Percentiles rank a stretch among this genome's conserved stretches.
These are phyloP conservation scores for Phyllostomus hastatus DNA, from an alignment of 2,113 vertebrate genomes.

Conservation along the genomic window DNA sequence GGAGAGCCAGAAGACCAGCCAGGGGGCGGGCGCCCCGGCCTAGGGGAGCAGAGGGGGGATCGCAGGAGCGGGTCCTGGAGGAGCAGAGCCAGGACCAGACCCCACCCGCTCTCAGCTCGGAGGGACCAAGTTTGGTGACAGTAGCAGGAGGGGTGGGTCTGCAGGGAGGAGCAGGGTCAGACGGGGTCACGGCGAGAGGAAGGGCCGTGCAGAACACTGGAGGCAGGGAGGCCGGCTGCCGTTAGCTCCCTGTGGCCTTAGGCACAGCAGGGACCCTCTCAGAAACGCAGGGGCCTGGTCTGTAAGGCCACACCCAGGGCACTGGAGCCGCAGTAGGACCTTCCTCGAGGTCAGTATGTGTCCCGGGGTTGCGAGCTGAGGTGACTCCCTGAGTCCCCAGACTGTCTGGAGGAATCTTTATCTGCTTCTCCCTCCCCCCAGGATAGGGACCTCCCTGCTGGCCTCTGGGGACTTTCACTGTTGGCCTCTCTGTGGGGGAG, in stretches of 20 bases:
- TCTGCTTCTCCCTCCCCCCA: background rate
- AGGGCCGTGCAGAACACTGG: background rate
- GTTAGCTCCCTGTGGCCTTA: background rate
- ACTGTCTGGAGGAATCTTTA: accelerated
- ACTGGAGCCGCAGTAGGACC: background rate
- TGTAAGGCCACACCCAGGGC: background rate
- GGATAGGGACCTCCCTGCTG: background rate
- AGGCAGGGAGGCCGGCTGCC: background rate
- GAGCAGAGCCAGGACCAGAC: background rate
- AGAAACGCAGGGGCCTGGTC: background rate
- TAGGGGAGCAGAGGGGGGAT: background rate
- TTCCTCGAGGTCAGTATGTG: background rate
- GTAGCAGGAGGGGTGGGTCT: background rate
- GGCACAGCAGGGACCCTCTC: background rate
- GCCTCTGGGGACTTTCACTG: background rate
- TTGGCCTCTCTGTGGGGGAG: background rate
- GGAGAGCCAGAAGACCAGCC: background rate
- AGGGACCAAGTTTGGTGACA: background rate
- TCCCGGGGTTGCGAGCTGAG: background rate
- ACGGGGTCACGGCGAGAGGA: background rate
- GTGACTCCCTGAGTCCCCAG: too few relatives aligned
- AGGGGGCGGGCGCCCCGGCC: background rate
- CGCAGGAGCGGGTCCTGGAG: accelerated
- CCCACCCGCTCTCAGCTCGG: background rate
- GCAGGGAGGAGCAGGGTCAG: background rate